These are phyloP conservation scores for Rhinogobio ventralis DNA, from an alignment of 2,797 vertebrate genomes.

Conservation along the genomic window DNA sequence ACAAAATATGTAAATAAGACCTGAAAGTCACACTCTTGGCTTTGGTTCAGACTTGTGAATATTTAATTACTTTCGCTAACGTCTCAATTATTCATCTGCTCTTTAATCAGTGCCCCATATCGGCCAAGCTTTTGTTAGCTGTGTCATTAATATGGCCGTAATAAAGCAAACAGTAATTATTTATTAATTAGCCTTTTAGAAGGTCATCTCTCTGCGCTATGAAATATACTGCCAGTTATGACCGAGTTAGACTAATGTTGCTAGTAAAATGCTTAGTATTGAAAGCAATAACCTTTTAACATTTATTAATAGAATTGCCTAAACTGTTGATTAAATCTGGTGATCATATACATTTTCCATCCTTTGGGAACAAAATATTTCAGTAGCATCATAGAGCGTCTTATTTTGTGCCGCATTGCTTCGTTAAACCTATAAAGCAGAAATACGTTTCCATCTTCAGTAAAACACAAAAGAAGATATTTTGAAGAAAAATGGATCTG, in stretches of 20 bases:
- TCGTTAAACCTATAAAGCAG: neutral
- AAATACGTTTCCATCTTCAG: neutral
- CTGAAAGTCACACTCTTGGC: conserved; percentile 48
- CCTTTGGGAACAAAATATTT: neutral
- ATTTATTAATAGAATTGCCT: neutral
- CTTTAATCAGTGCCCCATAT: conserved; percentile 60
- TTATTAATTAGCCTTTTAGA: conserved; percentile 56
- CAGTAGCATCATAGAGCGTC: neutral
- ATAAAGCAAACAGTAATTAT: conserved; percentile 58
- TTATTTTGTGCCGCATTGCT: neutral
- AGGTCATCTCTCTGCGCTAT: conserved; percentile 35
- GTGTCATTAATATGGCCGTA: conserved; percentile 48
- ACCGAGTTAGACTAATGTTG: neutral
- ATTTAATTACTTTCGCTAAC: conserved; percentile 67
- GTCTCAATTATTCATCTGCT: conserved; percentile 67
- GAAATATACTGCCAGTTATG: conserved; percentile 24
- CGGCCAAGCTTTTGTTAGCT: conserved; percentile 50
- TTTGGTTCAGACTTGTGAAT: conserved; percentile 56
- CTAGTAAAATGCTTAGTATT: neutral
- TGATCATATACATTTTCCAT: neutral
- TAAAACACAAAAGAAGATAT: neutral
- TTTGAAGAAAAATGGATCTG: neutral
- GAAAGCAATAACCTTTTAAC: neutral
- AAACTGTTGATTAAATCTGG: conserved; percentile 14
- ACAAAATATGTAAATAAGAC: conserved; percentile 52